Evolutionary conservation across 2,113 vertebrate species (phyloP).

Genomic region (Drymodes brunneopygia): DNA sequence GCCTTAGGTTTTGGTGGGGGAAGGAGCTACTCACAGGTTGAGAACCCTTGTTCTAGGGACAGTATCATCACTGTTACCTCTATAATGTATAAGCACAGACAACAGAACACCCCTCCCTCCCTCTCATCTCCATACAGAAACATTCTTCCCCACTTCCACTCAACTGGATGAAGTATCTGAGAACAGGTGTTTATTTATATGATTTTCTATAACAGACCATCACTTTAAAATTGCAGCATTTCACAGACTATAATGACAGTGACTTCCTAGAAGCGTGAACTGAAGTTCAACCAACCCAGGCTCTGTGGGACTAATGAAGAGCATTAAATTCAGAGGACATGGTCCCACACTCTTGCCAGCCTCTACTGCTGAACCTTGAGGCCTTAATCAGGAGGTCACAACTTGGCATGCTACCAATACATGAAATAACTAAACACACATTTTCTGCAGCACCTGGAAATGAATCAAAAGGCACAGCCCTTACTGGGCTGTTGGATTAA

Average conservation of each 20-base stretch:
- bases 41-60: slow-evolving; percentile 49
- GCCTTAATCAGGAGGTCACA: background rate
- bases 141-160: background rate
- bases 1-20: background rate
- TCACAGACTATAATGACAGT: background rate
- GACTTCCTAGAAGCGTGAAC: background rate
- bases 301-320: background rate
- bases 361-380: background rate
- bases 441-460: slow-evolving; percentile 31
- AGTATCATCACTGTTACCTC: background rate
- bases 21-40: slow-evolving; percentile 21
- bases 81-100: background rate
- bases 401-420: background rate
- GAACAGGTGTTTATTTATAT: background rate
- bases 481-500: background rate
- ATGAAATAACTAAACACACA: background rate
- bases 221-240: background rate
- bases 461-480: slow-evolving; percentile 3
- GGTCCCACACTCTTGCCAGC: background rate
- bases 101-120: background rate
- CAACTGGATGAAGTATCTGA: background rate
- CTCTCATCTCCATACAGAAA: background rate
- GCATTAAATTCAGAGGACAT: background rate
- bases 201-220: background rate
- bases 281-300: slow-evolving; percentile 7